Evolutionary conservation across 2,888 invertebrate genomes (phyloP).

Genomic region (Petrolisthes cinctipes): DNA sequence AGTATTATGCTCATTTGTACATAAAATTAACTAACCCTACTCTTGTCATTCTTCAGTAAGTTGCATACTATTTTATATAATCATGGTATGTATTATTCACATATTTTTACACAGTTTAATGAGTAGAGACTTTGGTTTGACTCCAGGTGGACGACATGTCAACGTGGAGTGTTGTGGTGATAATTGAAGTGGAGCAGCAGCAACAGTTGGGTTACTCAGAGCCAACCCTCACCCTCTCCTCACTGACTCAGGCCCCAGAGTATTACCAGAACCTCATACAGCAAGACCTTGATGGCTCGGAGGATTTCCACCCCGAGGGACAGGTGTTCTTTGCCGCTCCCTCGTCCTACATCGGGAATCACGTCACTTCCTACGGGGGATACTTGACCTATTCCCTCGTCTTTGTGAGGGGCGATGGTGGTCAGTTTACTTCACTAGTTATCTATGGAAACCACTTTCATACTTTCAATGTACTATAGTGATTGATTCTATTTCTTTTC

Average conservation of each 20-base stretch:
- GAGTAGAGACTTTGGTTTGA: no score
- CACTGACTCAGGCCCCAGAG: conserved; percentile 23
- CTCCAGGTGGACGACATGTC: conserved; percentile 46
- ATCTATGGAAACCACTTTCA: background rate
- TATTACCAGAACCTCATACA: conserved; percentile 31
- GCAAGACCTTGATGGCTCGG: conserved; percentile 34
- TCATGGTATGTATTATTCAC: no score
- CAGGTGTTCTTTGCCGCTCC: conserved; percentile 85
- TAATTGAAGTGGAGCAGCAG: conserved; percentile 4
- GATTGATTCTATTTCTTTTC: background rate
- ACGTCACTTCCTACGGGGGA: conserved; percentile 90
- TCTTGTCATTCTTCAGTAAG: no score
- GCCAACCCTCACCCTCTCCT: conserved; percentile 23
- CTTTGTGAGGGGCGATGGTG: conserved; percentile 77
- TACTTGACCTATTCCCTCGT: conserved; percentile 82
- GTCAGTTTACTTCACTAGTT: conserved; percentile 68
- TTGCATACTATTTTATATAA: no score
- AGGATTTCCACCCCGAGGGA: conserved; percentile 32
- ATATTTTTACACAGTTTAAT: no score
- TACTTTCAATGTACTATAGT: background rate
- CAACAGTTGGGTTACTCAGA: background rate
- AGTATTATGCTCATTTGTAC: no score
- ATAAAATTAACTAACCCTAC: no score
- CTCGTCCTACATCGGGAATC: conserved; percentile 81
- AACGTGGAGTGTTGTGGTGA: conserved; percentile 32